Percentiles rank a stretch among this genome's conserved stretches.
Conservation (phyloP, 2,113 vertebrate genomes). For the Cryptoleucopteryx plumbea region DNA sequence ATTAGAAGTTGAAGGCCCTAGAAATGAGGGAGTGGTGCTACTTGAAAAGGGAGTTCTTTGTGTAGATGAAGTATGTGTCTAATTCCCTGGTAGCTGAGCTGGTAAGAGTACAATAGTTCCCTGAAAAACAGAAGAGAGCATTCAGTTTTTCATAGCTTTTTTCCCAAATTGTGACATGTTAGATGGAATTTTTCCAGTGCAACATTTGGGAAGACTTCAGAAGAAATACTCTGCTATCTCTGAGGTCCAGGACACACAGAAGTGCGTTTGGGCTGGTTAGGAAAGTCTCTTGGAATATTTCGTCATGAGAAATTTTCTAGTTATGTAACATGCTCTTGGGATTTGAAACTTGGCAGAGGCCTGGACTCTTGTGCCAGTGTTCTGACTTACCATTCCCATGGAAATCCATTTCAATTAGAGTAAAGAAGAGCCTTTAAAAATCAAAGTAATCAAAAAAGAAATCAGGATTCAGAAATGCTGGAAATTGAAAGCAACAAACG, state of each 20-base stretch:
- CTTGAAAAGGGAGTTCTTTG: background rate
- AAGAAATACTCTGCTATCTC: background rate
- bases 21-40: background rate
- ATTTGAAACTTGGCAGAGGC: background rate
- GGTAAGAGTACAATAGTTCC: background rate
- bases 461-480: background rate
- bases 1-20: background rate
- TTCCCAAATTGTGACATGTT: background rate
- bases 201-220: background rate
- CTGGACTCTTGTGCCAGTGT: background rate
- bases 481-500: background rate
- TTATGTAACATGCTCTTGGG: background rate
- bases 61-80: background rate
- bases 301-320: background rate
- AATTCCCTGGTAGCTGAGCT: background rate
- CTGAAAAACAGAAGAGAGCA: background rate
- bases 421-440: background rate
- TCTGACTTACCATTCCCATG: background rate
- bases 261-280: background rate
- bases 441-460: background rate
- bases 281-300: background rate
- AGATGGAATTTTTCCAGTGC: background rate
- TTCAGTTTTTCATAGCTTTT: background rate
- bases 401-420: background rate
- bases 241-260: background rate